Evolutionary conservation across 2,888 invertebrate species (phyloP), one percentile per base, ranked within the genome.

Genomic region (Dione juno): DNA sequence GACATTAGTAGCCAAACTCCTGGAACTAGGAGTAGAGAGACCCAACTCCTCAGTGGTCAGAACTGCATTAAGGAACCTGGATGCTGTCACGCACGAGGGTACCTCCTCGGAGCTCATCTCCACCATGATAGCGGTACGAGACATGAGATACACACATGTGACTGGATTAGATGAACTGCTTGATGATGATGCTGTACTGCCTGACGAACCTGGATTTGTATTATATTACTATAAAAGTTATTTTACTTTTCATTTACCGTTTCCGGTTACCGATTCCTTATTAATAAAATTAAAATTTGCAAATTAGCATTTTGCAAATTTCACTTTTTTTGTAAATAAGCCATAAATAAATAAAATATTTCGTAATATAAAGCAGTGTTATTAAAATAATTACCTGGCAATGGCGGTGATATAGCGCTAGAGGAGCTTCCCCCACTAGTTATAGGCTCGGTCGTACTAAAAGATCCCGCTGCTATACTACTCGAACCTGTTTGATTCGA

Each of bases 71-170:
- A 93, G 81, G 73, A 93, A 90, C 75, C 93, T 81, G 0, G 88
- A 80, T 0, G 92, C 81, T 0, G 91, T 89, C 61, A 92, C 92
- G 59, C 86, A 86, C 0, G 88, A 80, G 0, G 91, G 90, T 0
- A 90, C 88, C 66, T 93, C 93, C 40, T 93, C 93, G 0, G 92
- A 90, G 54, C 89, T 89, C 83, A 98, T 95, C 82, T 98, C 97
- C 91, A 98, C 95, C 88, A 96, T 96, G 73, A 98, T 90, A 40
- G 97, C 97, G 28, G 96, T 94, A 45, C 96, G 95, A 14, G 96
- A 97, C 96, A 97, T 97, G 70, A 98, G 91, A 86, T 97, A 97
- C 14, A 97, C 95, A 84, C 96, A 96, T 0, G 92, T 92, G 19
- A 96, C 95, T 13, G 96, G 96, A 73, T 89, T 91, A 0, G 92